phyloP scores from a whole-genome alignment of 2,797 vertebrate genomes.

The Merluccius polli region DNA sequence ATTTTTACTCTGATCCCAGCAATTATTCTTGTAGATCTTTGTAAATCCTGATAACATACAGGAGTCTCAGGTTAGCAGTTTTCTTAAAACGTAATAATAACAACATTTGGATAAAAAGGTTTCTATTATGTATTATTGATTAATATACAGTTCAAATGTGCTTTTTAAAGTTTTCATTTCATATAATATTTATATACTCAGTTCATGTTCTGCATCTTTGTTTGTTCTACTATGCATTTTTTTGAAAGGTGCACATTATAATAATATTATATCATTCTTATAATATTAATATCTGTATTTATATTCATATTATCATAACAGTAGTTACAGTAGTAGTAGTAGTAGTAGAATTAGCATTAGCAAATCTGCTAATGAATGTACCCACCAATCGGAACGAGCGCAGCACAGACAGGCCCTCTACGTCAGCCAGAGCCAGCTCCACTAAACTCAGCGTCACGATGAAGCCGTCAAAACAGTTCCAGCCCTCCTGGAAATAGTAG shows the following conservation, averaged over 20 bases:
- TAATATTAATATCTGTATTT: neutral
- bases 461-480: conserved; percentile 99
- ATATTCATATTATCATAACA: neutral
- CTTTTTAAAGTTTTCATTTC: neutral
- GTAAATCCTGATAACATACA: neutral
- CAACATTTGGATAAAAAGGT: neutral
- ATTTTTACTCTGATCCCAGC: neutral
- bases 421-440: conserved; percentile 90
- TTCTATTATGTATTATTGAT: too few relatives aligned
- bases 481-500: conserved; percentile 99
- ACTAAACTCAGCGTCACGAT: conserved; percentile 98
- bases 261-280: neutral
- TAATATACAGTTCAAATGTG: neutral
- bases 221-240: too few relatives aligned
- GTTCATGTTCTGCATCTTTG: too few relatives aligned
- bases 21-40: neutral
- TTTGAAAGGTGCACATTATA: neutral
- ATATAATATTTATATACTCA: too few relatives aligned
- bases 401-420: conserved; percentile 96
- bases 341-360: neutral
- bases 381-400: conserved; percentile 96
- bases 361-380: conserved; percentile 16
- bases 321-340: neutral
- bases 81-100: neutral
- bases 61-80: neutral